Conservation (phyloP, 2,113 vertebrate genomes). For the Microcebus lehilahytsara region DNA sequence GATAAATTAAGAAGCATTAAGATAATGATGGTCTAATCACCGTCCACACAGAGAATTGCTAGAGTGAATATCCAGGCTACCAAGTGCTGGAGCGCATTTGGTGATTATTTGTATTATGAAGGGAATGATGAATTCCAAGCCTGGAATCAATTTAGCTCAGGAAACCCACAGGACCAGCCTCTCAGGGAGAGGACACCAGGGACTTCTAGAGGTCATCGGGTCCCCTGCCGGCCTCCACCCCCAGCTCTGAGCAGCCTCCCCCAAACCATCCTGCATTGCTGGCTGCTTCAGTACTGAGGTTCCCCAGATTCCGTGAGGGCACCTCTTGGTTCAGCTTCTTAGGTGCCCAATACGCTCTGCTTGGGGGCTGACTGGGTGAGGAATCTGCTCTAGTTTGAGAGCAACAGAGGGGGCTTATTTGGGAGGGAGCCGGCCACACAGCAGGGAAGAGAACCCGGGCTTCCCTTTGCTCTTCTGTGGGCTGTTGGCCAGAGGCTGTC, state of each 20-base stretch:
- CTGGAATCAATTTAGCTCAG: constrained; percentile 68
- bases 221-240: background rate
- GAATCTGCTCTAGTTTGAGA: background rate
- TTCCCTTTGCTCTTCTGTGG: background rate
- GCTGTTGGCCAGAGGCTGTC: background rate
- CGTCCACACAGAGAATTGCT: constrained; percentile 79
- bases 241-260: background rate
- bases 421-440: background rate
- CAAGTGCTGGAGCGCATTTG: constrained; percentile 63
- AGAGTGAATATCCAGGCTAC: constrained; percentile 76
- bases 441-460: background rate
- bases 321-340: background rate
- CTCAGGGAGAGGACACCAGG: constrained; percentile 26
- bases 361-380: background rate
- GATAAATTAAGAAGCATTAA: constrained; percentile 82
- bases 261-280: background rate
- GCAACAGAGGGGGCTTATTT: background rate
- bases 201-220: constrained; percentile 69
- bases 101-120: constrained; percentile 77
- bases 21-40: constrained; percentile 82
- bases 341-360: background rate
- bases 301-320: background rate
- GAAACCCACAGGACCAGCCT: constrained; percentile 62
- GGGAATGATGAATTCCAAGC: constrained; percentile 69
- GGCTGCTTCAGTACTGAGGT: background rate